Percentiles rank a stretch among this genome's conserved stretches.
Evolutionary conservation across 2,113 vertebrate genomes (phyloP).

Genomic region (Cyanistes caeruleus): DNA sequence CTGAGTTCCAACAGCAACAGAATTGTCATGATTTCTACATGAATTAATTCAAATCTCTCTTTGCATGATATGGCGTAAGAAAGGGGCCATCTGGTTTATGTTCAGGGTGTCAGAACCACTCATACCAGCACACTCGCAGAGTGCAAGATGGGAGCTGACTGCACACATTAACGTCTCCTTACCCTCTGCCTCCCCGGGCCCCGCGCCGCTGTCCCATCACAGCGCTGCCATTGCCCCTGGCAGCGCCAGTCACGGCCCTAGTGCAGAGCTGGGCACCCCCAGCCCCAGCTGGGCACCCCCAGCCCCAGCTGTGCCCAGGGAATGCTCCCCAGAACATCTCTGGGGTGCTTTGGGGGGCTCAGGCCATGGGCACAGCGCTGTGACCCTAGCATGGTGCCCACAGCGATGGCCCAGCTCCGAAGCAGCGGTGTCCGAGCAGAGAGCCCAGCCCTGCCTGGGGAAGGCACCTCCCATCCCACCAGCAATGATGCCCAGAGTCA

Average conservation of each 20-base stretch:
- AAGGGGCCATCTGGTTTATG: slow-evolving; percentile 71
- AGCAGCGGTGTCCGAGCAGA: neutral
- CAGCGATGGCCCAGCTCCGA: neutral
- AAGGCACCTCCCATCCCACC: neutral
- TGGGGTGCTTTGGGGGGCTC: neutral
- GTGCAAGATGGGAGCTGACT: slow-evolving; percentile 56
- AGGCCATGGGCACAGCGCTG: fast-evolving
- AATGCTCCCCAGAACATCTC: neutral
- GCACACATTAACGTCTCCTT: slow-evolving; percentile 54
- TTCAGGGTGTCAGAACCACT: slow-evolving; percentile 72
- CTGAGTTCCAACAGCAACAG: slow-evolving; percentile 62
- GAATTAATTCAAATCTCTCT: slow-evolving; percentile 69
- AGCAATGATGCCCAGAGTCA: neutral
- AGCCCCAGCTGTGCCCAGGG: neutral
- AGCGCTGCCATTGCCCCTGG: slow-evolving; percentile 11
- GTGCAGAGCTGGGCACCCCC: neutral
- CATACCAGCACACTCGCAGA: slow-evolving; percentile 43
- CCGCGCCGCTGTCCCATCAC: slow-evolving; percentile 22
- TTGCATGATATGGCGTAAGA: slow-evolving; percentile 68
- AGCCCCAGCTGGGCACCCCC: neutral
- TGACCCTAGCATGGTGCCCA: neutral
- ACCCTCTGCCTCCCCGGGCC: slow-evolving; percentile 45
- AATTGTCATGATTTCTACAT: slow-evolving; percentile 64
- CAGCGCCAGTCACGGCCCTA: neutral
- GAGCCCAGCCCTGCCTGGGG: neutral